Percentiles rank a stretch among this genome's conserved stretches.
Evolutionary conservation across 2,888 invertebrate genomes (phyloP).

Genomic region (Invenusta paracnida): DNA sequence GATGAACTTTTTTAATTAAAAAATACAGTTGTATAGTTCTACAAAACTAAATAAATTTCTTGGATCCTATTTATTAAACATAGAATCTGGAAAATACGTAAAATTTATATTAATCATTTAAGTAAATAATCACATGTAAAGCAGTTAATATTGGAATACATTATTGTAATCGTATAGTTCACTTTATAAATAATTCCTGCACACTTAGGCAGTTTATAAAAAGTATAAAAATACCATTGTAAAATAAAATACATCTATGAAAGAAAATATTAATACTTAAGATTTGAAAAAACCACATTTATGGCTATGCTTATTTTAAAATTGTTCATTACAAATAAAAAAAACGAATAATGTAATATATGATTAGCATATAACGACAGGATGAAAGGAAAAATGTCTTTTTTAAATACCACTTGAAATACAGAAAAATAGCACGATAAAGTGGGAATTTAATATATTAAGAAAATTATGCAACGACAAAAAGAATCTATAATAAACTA

Average conservation of each 20-base stretch:
- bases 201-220: not conserved
- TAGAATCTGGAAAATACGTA: no score
- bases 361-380: no score
- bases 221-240: not conserved
- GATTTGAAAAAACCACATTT: no score
- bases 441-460: not conserved
- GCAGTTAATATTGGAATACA: not conserved
- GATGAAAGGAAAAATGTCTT: not conserved
- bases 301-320: not conserved
- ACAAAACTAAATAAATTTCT: no score
- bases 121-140: no score
- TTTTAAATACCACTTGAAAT: not conserved
- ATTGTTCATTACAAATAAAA: not conserved
- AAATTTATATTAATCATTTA: no score
- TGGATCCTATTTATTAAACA: no score
- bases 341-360: no score
- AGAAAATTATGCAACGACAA: not conserved
- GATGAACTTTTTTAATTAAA: no score
- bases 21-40: no score
- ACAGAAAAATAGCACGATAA: not conserved
- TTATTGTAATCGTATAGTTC: not conserved
- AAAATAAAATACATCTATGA: not conserved
- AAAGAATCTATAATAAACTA: not conserved
- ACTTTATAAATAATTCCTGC: not conserved
- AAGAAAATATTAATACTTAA: not conserved